Evolutionary conservation across 2,888 invertebrate species (phyloP).

Genomic region (Cosmia pyralina): DNA sequence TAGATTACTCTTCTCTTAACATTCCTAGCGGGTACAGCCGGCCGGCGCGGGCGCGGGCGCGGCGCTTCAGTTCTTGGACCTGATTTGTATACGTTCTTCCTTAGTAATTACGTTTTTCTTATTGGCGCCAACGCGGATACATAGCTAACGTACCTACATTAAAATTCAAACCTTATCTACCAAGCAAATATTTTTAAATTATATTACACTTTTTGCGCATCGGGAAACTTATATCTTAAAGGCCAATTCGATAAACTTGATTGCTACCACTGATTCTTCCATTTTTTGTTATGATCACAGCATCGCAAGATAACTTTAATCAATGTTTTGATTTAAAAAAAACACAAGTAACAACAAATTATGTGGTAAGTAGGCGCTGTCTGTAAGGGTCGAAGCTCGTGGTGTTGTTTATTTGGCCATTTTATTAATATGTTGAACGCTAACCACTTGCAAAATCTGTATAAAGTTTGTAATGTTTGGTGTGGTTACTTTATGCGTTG

Average conservation of each 20-base stretch:
- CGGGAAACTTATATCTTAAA: constrained; percentile 64
- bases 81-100: constrained; percentile 79
- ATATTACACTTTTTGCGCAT: constrained; percentile 47
- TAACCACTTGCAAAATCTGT: constrained; percentile 1
- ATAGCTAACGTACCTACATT: neutral
- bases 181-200: constrained; percentile 13
- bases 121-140: constrained; percentile 68
- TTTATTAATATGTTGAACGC: neutral
- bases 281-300: constrained; percentile 16
- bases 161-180: constrained; percentile 18
- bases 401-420: constrained; percentile 1
- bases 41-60: constrained; percentile 69
- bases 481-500: constrained; percentile 34
- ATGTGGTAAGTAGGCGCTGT: no score
- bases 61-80: constrained; percentile 73
- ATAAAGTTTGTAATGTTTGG: neutral
- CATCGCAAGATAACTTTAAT: constrained; percentile 2
- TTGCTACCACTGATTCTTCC: constrained; percentile 23
- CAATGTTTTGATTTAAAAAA: no score
- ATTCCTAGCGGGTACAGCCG: constrained; percentile 78
- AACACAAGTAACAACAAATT: neutral
- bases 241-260: constrained; percentile 44
- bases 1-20: constrained; percentile 81
- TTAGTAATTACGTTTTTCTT: constrained; percentile 78
- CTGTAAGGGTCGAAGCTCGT: neutral